These are phyloP conservation scores for Corapipo altera DNA, from an alignment of 2,113 vertebrate species.

Conservation along the genomic window DNA sequence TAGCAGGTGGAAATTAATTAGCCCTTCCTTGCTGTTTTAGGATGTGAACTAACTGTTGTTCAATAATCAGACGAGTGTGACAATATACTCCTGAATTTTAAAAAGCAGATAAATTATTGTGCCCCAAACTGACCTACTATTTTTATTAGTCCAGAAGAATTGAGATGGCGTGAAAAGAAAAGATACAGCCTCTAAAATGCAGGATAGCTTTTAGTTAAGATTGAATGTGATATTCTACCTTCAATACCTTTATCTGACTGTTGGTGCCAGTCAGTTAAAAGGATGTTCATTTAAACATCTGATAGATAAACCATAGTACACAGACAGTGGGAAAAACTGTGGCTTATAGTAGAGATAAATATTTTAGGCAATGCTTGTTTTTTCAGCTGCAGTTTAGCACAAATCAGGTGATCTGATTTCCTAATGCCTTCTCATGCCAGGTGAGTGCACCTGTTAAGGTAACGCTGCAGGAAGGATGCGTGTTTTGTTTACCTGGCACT, in stretches of 20 bases:
- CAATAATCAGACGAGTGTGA: background rate
- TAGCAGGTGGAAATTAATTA: conserved; percentile 35
- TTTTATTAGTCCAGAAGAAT: conserved; percentile 24
- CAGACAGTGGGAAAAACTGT: background rate
- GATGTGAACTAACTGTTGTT: conserved; percentile 57
- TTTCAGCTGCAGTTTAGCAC: background rate
- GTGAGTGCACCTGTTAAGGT: conserved; percentile 1
- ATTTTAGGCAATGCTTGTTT: background rate
- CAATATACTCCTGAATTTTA: conserved; percentile 31
- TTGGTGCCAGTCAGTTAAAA: conserved; percentile 36
- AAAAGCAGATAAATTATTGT: conserved; percentile 38
- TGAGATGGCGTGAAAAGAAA: background rate
- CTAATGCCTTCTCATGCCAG: background rate
- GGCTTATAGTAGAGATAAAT: background rate
- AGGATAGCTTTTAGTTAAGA: conserved; percentile 1
- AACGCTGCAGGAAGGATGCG: background rate
- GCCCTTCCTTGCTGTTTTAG: conserved; percentile 1
- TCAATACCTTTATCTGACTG: background rate
- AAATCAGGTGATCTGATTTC: background rate
- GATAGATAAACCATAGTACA: background rate
- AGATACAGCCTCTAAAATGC: background rate
- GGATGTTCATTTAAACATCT: background rate
- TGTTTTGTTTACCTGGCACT: background rate
- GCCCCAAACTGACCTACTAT: background rate
- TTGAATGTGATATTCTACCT: background rate